These are phyloP conservation scores for Microplitis demolitor DNA, from an alignment of 1,140 invertebrate species.

Conservation along the genomic window DNA sequence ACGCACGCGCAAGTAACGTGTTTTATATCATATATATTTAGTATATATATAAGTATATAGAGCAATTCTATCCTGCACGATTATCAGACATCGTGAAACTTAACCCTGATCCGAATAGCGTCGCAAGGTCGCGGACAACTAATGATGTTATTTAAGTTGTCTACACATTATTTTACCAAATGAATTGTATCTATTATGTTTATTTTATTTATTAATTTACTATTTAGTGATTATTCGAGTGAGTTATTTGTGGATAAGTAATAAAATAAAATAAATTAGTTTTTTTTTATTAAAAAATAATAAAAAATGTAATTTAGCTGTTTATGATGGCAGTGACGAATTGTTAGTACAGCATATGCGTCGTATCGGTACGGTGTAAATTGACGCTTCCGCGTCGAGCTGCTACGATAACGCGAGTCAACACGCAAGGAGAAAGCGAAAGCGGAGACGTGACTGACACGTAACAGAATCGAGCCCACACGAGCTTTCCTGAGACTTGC, in stretches of 20 bases:
- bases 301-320: no score
- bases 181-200: background rate
- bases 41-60: background rate
- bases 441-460: slow-evolving; percentile 33
- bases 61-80: slow-evolving; percentile 22
- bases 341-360: background rate
- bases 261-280: no score
- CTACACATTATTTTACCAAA: background rate
- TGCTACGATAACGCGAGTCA: slow-evolving; percentile 19
- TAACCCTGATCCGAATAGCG: slow-evolving; percentile 34
- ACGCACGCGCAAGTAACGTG: no score
- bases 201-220: background rate
- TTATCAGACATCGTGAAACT: slow-evolving; percentile 25
- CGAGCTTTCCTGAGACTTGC: background rate
- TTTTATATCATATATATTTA: background rate
- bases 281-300: no score
- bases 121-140: slow-evolving; percentile 27
- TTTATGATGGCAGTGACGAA: background rate
- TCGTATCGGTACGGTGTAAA: slow-evolving; percentile 19
- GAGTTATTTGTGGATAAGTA: no score
- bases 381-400: slow-evolving; percentile 31
- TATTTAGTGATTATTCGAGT: no score
- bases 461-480: slow-evolving; percentile 28
- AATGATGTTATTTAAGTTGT: background rate
- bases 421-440: slow-evolving; percentile 35